Percentiles rank a stretch among this genome's conserved stretches.
These are phyloP conservation scores for Pachycephus smyrnensis DNA, from an alignment of 2,888 invertebrate genomes.

Conservation along the genomic window DNA sequence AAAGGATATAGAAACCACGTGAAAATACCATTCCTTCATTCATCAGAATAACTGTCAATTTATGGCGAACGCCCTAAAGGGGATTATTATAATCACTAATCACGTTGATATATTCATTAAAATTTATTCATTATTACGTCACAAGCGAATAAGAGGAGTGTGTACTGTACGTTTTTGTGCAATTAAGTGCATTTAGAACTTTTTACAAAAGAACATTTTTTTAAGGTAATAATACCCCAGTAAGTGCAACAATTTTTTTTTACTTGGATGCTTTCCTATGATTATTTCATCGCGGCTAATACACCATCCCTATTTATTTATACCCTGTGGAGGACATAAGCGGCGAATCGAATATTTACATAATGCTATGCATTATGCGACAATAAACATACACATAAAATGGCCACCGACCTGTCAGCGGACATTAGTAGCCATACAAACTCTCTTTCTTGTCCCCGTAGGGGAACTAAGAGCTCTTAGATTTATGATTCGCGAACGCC, in stretches of 20 bases:
- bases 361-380: conserved; percentile 37
- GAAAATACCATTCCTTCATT: neutral
- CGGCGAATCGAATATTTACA: conserved; percentile 38
- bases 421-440: neutral
- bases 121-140: neutral
- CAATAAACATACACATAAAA: neutral
- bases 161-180: neutral
- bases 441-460: neutral
- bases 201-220: neutral
- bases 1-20: neutral
- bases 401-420: neutral
- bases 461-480: neutral
- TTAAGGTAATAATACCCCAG: neutral
- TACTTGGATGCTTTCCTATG: neutral
- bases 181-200: neutral
- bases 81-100: neutral
- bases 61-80: neutral
- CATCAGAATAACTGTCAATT: neutral
- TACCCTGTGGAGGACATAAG: conserved; percentile 34
- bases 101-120: neutral
- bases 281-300: conserved; percentile 8
- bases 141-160: neutral
- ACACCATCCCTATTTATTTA: conserved; percentile 38
- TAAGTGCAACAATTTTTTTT: neutral
- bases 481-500: neutral